These are phyloP conservation scores for Frieseomelitta varia DNA, from an alignment of 1,140 invertebrate species.

Conservation along the genomic window DNA sequence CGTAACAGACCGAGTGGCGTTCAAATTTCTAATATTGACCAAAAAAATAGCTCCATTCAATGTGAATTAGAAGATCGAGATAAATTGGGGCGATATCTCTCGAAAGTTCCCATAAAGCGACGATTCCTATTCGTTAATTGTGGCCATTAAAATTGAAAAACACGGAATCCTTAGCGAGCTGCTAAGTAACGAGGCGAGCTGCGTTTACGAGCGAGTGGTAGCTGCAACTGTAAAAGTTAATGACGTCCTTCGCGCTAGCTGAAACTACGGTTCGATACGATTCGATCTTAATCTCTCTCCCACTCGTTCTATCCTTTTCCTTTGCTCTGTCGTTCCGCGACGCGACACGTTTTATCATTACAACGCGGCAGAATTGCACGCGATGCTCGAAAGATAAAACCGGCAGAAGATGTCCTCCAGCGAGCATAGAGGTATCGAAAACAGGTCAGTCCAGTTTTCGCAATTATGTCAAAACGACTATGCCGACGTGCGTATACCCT, in stretches of 20 bases:
- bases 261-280: constrained; percentile 14
- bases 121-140: constrained; percentile 29
- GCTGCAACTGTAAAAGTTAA: constrained; percentile 22
- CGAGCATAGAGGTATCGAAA: constrained; percentile 47
- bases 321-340: neutral
- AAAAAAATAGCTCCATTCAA: neutral
- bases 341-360: constrained; percentile 50
- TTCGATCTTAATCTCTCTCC: constrained; percentile 24
- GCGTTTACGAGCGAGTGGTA: constrained; percentile 6
- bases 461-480: constrained; percentile 52
- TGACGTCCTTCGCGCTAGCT: constrained; percentile 6
- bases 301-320: neutral
- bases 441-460: constrained; percentile 54
- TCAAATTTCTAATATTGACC: too few relatives aligned
- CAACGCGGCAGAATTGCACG: constrained; percentile 15
- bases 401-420: constrained; percentile 35
- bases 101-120: neutral
- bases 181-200: neutral
- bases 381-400: constrained; percentile 44
- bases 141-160: neutral
- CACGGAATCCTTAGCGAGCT: too few relatives aligned
- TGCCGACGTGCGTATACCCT: constrained; percentile 40
- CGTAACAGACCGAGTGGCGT: too few relatives aligned
- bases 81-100: neutral
- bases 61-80: neutral